Percentiles rank a stretch among this genome's conserved stretches.
phyloP scores from a whole-genome alignment of 2,113 vertebrate genomes.

The Podocnemis expansa region DNA sequence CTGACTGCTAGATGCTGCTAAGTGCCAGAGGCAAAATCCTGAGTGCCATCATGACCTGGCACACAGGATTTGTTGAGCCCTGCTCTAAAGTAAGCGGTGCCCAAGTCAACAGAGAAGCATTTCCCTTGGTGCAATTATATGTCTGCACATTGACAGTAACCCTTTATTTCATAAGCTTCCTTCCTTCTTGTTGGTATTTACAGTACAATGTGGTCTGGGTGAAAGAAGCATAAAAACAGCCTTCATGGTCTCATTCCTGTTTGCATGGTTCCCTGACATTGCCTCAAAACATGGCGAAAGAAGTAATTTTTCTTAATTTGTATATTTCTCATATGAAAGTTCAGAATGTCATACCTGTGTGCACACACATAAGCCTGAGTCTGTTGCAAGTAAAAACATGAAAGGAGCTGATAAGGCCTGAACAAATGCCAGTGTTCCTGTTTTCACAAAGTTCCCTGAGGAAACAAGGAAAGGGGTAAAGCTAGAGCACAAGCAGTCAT shows the following conservation, averaged over 20 bases:
- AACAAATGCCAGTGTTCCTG: background rate
- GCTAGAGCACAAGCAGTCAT: background rate
- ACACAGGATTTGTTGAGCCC: too few relatives aligned
- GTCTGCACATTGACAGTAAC: background rate
- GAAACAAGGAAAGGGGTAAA: background rate
- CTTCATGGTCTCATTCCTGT: background rate
- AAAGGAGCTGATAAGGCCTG: conserved; percentile 16
- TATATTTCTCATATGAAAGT: background rate
- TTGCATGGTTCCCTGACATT: background rate
- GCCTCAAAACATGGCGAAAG: background rate
- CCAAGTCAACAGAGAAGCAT: background rate
- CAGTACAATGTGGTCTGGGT: background rate
- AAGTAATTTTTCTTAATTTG: background rate
- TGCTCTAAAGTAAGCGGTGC: background rate
- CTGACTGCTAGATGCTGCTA: too few relatives aligned
- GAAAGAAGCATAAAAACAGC: background rate
- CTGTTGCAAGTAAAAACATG: conserved; percentile 31
- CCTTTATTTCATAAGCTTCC: background rate
- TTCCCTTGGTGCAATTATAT: background rate
- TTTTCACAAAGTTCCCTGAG: background rate
- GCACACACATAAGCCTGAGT: background rate
- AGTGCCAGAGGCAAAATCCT: too few relatives aligned
- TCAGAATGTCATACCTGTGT: background rate
- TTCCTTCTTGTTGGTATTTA: background rate
- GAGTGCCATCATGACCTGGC: too few relatives aligned